Evolutionary conservation across 2,797 vertebrate species (phyloP).

Genomic region (Mionectes olivaceus): DNA sequence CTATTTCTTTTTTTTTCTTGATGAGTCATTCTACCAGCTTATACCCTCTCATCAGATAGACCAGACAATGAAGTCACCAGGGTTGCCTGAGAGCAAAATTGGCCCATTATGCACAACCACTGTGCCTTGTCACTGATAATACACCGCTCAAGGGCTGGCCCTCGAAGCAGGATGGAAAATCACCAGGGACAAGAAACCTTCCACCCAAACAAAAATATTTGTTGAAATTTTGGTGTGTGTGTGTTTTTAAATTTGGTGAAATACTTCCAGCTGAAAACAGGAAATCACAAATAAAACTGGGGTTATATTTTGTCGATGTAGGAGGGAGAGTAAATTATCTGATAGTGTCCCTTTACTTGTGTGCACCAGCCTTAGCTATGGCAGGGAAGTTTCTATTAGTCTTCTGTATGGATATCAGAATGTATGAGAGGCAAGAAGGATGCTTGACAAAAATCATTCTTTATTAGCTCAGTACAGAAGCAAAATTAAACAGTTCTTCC

Average conservation of each 20-base stretch:
- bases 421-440: not conserved
- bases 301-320: not conserved
- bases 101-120: constrained; percentile 52
- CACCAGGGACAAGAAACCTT: constrained; percentile 38
- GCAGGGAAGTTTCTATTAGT: not conserved
- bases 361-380: not conserved
- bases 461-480: not conserved
- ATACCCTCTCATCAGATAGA: constrained; percentile 68
- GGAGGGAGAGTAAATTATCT: not conserved
- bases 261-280: constrained; percentile 50
- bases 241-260: constrained; percentile 22
- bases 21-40: constrained; percentile 68
- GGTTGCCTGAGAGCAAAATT: constrained; percentile 67
- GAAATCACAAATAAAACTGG: constrained; percentile 10
- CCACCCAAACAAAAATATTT: constrained; percentile 41
- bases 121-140: constrained; percentile 43
- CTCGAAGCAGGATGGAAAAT: constrained; percentile 48
- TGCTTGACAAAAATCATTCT: not conserved
- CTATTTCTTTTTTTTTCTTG: constrained; percentile 44
- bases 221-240: not conserved
- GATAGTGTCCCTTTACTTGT: not conserved
- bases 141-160: not conserved
- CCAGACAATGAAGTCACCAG: constrained; percentile 70
- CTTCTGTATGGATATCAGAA: not conserved
- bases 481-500: not conserved